Evolutionary conservation across 2,888 invertebrate species (phyloP), one percentile per base, ranked within the genome.

Genomic region (Drosophila mimica): DNA sequence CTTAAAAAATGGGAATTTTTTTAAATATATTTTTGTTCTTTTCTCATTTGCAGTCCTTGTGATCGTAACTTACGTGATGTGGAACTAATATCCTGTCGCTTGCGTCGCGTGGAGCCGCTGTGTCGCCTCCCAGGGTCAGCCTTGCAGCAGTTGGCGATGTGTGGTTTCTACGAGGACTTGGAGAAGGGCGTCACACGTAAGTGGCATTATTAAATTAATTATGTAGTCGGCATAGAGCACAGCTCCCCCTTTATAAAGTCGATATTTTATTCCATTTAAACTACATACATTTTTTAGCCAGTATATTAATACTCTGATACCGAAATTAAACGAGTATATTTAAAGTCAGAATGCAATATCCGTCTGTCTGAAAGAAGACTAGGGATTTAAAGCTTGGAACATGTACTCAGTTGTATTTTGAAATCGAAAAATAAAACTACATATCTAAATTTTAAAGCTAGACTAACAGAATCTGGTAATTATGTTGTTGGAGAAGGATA

Each of bases 161-260:
- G 95, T 92, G 96, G 96, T 74, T 96, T 96, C 93, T 96, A 96
- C 93, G 96, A 96, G 93, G 96, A 96, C 91, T 93, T 97, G 82
- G 96, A 96, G 91, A 95, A 95, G 91, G 96, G 96, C 68, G 96
- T 96, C 62, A 96, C 96, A 88, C 93, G 96, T 96, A 93, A 95
- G 96, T 95, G 56, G 81, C 28, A 59, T 57, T 67, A 56, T 49
- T 65, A 62, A 62, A 66, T 63, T 70, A 65, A 76, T 76, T 81
- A 81, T 68, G 51, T 20, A 25, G 8, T 20, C 17, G 53, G 30
- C 46, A 63, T 0, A 64, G 34, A 38, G 38, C 46, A 52, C 38
- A 20, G 17, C 38, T 7, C 28, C 13, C 38, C 11, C 13, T 46
- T 38, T 38, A 46, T 38, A 54, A 48, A 46, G 15, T 13, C 13